Evolutionary conservation across 1,140 invertebrate genomes (phyloP).

Genomic region (Papilio machaon): DNA sequence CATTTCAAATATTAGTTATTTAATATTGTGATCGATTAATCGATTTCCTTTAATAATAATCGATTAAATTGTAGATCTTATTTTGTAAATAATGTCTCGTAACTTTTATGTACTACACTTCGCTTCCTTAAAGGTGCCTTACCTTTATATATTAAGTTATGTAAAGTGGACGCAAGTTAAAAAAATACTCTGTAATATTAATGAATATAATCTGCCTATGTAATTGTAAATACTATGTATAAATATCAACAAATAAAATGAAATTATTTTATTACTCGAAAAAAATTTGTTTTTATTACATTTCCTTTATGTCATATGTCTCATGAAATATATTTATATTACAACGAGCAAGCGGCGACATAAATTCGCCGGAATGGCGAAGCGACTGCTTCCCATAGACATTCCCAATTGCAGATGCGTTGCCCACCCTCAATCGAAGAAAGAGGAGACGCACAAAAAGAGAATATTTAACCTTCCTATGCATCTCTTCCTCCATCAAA

Average conservation of each 20-base stretch:
- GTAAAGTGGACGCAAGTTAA: conserved; percentile 67
- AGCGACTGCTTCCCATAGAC: too few species aligned
- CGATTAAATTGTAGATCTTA: conserved; percentile 7
- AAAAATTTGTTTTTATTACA: conserved; percentile 50
- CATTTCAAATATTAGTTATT: background rate
- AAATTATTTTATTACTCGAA: conserved; percentile 77
- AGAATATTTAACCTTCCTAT: too few species aligned
- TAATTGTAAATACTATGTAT: conserved; percentile 76
- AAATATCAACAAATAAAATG: conserved; percentile 72
- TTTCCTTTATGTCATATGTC: background rate
- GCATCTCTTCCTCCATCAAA: too few species aligned
- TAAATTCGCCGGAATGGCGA: too few species aligned
- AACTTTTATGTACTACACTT: conserved; percentile 41
- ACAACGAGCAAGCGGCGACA: too few species aligned
- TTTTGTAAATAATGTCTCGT: conserved; percentile 3
- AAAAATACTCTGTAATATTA: conserved; percentile 71
- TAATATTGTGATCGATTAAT: conserved; percentile 2
- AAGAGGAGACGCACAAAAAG: too few species aligned
- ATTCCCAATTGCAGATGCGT: too few species aligned
- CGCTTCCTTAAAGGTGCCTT: conserved; percentile 71
- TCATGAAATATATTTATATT: background rate
- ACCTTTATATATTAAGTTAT: conserved; percentile 53
- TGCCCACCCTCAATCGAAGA: too few species aligned
- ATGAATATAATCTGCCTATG: conserved; percentile 64
- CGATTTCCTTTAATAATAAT: background rate